Percentiles rank a stretch among this genome's conserved stretches.
Evolutionary conservation across 2,797 vertebrate genomes (phyloP).

Genomic region (Carapus acus): DNA sequence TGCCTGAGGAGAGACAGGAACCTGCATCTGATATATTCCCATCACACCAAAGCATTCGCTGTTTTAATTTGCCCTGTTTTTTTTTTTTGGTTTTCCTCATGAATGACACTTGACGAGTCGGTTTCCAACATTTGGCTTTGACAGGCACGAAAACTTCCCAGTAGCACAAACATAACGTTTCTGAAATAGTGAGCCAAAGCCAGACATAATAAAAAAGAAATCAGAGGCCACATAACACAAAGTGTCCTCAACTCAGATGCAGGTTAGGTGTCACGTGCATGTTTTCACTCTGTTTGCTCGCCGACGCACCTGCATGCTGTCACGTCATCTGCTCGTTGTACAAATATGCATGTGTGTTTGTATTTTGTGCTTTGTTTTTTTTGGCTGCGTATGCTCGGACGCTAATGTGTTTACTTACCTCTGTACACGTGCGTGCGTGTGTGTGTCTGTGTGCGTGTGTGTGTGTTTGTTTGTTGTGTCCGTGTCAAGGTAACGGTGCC

Average conservation of each 20-base stretch:
- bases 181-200: no score
- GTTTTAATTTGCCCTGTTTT: no score
- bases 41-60: slow-evolving; percentile 11
- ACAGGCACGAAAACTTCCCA: no score
- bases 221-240: neutral
- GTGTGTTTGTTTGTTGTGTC: neutral
- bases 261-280: neutral
- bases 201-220: no score
- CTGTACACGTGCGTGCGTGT: neutral
- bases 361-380: neutral
- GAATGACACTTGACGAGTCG: no score
- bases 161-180: no score
- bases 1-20: no score
- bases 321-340: neutral
- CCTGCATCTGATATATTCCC: neutral
- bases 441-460: slow-evolving; percentile 8
- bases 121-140: no score
- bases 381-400: no score
- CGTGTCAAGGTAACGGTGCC: slow-evolving; percentile 95
- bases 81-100: no score
- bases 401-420: no score
- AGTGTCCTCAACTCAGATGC: slow-evolving; percentile 7
- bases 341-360: slow-evolving; percentile 24
- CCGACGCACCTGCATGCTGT: slow-evolving; percentile 38
- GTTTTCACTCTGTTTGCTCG: slow-evolving; percentile 4